phyloP scores from a whole-genome alignment of 1,140 invertebrate species.

The Zaprionus camerounensis region DNA sequence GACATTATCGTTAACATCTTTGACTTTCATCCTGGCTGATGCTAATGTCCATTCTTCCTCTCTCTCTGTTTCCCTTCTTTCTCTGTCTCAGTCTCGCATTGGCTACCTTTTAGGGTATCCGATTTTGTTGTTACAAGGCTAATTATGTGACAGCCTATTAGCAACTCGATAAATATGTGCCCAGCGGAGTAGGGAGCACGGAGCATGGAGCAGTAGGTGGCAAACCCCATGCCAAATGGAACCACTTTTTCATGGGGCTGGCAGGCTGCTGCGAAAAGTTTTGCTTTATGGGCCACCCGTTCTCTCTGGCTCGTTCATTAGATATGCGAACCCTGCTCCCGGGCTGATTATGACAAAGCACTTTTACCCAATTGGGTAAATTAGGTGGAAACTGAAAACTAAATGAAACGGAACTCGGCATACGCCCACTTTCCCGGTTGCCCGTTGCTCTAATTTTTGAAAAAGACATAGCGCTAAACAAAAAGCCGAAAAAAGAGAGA shows the following conservation, averaged over 20 bases:
- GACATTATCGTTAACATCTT: conserved; percentile 76
- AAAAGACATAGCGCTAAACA: conserved; percentile 28
- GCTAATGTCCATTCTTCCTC: conserved; percentile 63
- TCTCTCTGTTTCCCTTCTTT: neutral
- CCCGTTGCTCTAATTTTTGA: conserved; percentile 71
- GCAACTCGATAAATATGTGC: conserved; percentile 82
- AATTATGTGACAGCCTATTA: conserved; percentile 82
- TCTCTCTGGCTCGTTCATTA: conserved; percentile 68
- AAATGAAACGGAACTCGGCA: conserved; percentile 79
- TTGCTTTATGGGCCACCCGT: conserved; percentile 43
- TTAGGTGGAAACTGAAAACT: conserved; percentile 83
- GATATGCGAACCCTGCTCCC: conserved; percentile 81
- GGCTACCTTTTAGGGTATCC: conserved; percentile 54
- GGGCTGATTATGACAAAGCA: conserved; percentile 82
- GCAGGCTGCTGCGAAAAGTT: conserved; percentile 56
- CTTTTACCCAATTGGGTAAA: conserved; percentile 82
- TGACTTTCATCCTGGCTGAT: conserved; percentile 70
- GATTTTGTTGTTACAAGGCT: conserved; percentile 73
- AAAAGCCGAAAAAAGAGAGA: conserved; percentile 20
- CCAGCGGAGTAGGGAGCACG: conserved; percentile 50
- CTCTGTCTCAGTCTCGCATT: conserved; percentile 1
- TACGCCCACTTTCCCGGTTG: conserved; percentile 64
- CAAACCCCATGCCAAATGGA: conserved; percentile 40
- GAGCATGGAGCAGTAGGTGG: neutral
- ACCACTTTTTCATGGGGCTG: conserved; percentile 33